A percentile compares a stretch with the other conserved stretches of the same genome.
These are phyloP conservation scores for Apeira syringaria DNA, from an alignment of 2,888 invertebrate genomes.

Conservation along the genomic window DNA sequence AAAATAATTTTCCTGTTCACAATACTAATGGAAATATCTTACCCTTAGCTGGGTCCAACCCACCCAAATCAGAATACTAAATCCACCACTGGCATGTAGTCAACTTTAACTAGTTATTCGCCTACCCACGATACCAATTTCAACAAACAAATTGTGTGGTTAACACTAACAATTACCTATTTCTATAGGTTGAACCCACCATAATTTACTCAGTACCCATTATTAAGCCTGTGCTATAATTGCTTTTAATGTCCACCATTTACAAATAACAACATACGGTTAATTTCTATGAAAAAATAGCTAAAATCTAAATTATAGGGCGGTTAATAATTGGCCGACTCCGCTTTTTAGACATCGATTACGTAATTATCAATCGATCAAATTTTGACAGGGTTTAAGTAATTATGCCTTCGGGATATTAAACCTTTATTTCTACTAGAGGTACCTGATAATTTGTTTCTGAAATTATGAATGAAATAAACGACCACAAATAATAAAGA, in stretches of 20 bases:
- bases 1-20: too few relatives aligned
- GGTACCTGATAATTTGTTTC: too few relatives aligned
- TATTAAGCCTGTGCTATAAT: slow-evolving; percentile 15
- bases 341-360: slow-evolving; percentile 17
- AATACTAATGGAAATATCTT: too few relatives aligned
- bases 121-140: slow-evolving; percentile 25
- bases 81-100: too few relatives aligned
- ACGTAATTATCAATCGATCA: slow-evolving; percentile 18
- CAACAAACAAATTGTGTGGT: slow-evolving; percentile 29
- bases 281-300: slow-evolving; percentile 26
- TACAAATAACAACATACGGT: slow-evolving; percentile 33
- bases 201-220: slow-evolving; percentile 8
- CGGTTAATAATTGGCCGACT: slow-evolving; percentile 20
- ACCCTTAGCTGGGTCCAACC: too few relatives aligned
- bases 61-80: too few relatives aligned
- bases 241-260: slow-evolving; percentile 33
- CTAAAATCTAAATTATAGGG: slow-evolving; percentile 21
- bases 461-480: too few relatives aligned
- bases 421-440: too few relatives aligned
- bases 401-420: slow-evolving; percentile 8
- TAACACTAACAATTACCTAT: slow-evolving; percentile 31
- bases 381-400: slow-evolving; percentile 6
- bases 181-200: slow-evolving; percentile 31
- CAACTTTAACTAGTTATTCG: too few relatives aligned
- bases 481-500: too few relatives aligned